A percentile compares a stretch with the other conserved stretches of the same genome.
phyloP scores from a whole-genome alignment of 2,888 invertebrate genomes.

The Drosophila formosana region DNA sequence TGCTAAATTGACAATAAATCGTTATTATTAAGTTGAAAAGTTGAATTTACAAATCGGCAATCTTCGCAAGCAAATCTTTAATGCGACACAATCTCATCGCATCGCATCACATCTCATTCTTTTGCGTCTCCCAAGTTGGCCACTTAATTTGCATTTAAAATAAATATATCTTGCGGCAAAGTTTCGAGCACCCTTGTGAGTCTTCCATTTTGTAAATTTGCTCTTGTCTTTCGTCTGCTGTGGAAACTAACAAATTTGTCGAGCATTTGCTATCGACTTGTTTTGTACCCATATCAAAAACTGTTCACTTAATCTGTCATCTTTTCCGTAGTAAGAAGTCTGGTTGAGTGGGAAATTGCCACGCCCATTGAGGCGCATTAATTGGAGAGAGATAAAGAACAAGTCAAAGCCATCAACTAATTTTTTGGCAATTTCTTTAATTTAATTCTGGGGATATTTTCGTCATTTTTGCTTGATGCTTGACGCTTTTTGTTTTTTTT shows the following conservation, averaged over 20 bases:
- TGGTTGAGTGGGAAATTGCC: conserved; percentile 40
- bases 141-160: conserved; percentile 34
- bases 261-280: conserved; percentile 18
- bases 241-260: conserved; percentile 26
- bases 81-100: neutral
- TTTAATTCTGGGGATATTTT: conserved; percentile 31
- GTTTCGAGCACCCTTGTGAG: conserved; percentile 9
- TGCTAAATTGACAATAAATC: neutral
- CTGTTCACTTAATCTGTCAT: conserved; percentile 51
- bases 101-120: neutral
- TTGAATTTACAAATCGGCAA: neutral
- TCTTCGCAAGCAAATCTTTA: neutral
- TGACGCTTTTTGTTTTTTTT: neutral
- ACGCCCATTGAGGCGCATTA: conserved; percentile 46
- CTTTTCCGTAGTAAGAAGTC: conserved; percentile 40
- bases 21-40: conserved; percentile 2
- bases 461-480: conserved; percentile 11
- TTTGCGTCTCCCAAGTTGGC: conserved; percentile 3
- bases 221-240: conserved; percentile 3
- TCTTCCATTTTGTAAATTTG: conserved; percentile 16
- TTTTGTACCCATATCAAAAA: conserved; percentile 60
- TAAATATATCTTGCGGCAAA: conserved; percentile 15
- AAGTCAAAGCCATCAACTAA: conserved; percentile 28
- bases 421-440: conserved; percentile 34
- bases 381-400: conserved; percentile 35